Conservation (phyloP, 2,797 vertebrate species). For the Macropus fuliginosus region DNA sequence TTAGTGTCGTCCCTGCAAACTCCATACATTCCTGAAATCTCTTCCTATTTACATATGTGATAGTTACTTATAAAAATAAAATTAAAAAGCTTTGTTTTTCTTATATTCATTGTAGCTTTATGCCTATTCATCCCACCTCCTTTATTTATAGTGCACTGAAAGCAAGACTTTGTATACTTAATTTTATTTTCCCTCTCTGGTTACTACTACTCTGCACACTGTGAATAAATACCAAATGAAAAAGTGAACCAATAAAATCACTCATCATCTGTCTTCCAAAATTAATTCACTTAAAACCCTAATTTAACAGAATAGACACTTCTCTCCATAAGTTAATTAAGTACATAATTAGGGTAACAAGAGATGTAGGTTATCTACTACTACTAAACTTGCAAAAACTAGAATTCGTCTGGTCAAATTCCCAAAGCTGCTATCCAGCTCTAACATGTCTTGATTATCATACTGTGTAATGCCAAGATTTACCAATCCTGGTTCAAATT, state of each 20-base stretch:
- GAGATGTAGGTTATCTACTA: background rate
- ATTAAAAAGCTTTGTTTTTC: slow-evolving; percentile 21
- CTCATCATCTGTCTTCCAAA: background rate
- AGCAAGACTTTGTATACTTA: background rate
- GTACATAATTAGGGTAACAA: background rate
- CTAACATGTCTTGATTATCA: background rate
- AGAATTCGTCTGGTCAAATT: background rate
- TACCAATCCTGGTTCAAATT: background rate
- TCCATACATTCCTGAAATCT: slow-evolving; percentile 29
- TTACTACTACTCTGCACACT: background rate
- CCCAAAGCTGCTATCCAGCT: background rate
- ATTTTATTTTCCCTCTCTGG: background rate
- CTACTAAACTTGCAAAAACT: background rate
- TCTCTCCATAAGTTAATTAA: background rate
- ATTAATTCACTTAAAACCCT: background rate
- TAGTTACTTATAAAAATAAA: slow-evolving; percentile 27
- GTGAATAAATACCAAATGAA: background rate
- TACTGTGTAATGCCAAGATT: background rate
- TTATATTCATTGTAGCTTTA: background rate
- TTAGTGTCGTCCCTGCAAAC: slow-evolving; percentile 15
- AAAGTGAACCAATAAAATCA: background rate
- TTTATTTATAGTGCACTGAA: background rate
- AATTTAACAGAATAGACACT: background rate
- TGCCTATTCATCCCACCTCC: background rate
- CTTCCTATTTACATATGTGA: slow-evolving; percentile 45